Base-by-base conservation (phyloP, 1,140 invertebrate genomes). In the Venturia canescens region DNA sequence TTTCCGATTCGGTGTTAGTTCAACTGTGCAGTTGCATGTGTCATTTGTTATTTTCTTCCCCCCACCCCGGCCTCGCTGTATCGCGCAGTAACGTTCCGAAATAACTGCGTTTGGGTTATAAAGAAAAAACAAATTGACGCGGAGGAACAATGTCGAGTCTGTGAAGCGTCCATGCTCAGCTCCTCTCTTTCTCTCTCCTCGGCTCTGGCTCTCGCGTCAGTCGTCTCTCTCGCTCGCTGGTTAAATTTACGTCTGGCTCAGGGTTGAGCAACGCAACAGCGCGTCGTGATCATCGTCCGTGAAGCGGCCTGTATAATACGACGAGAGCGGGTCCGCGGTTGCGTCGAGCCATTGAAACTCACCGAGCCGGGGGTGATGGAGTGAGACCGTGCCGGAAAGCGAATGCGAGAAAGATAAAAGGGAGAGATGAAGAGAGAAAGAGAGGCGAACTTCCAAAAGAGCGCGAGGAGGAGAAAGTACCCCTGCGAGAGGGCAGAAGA, bases 271-370 rank as follows among this genome's bases (percentile, higher is more conserved):
- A 77, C 48, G 75, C 75, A 77, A 77, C 75, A 77, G 75, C 75
- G 75, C 75, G 57, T 77, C 57, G 75, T 53, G 75, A 77, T 77
- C 75, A 77, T 66, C 75, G 57, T 66, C 75, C 75, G 75, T 77
- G 75, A 77, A 77, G 57, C 75, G 75, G 75, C 75, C 75, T 77
- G 75, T 77, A 77, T 66, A 66, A 77, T 66, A 38, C 63, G 72
- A 44, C 57, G 66, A 38, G 79, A 82, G 48, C 16, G 38, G 48
- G 71, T 29, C 71, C 26, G 34, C 50, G 34, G 13, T 44, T 16
- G 31, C 31, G 34, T 53, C 57, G 78, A 71, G 82, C 84, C 85
- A 86, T 86, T 86, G 85, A 86, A 86, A 77, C 75, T 77, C 75
- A 77, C 53, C 75, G 75, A 77, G 75, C 75, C 57, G 34, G 66